Evolutionary conservation across 2,797 vertebrate genomes (phyloP).

Genomic region (Potorous gilbertii): DNA sequence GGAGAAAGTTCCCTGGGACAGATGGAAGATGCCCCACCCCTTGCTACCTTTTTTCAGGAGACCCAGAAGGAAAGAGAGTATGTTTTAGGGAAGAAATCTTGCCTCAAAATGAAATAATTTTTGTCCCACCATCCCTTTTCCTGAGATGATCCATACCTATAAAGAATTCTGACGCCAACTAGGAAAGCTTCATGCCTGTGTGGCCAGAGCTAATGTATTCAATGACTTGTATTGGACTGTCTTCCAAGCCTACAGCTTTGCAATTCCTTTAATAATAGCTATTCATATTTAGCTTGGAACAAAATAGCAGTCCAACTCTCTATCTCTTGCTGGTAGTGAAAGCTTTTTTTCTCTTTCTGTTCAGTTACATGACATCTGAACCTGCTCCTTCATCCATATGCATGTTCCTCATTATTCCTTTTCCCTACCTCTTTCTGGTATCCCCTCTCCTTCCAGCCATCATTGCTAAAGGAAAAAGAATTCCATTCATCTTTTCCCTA

Average conservation of each 20-base stretch:
- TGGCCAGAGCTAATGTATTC: background rate
- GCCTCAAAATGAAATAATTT: background rate
- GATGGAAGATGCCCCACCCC: too few relatives aligned
- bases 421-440: background rate
- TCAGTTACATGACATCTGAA: background rate
- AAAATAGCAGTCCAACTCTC: background rate
- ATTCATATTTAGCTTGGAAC: background rate
- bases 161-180: background rate
- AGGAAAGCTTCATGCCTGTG: background rate
- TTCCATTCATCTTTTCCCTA: background rate
- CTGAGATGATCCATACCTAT: background rate
- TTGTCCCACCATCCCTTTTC: background rate
- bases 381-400: background rate
- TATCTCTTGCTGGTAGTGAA: background rate
- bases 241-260: background rate
- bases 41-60: background rate
- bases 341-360: background rate
- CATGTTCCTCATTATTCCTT: background rate
- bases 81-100: background rate
- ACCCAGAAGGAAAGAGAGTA: background rate
- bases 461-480: background rate
- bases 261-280: background rate
- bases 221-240: background rate
- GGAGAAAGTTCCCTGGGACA: background rate
- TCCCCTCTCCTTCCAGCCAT: background rate